Conservation (phyloP, 2,113 vertebrate genomes). For the Gallinago undulata region DNA sequence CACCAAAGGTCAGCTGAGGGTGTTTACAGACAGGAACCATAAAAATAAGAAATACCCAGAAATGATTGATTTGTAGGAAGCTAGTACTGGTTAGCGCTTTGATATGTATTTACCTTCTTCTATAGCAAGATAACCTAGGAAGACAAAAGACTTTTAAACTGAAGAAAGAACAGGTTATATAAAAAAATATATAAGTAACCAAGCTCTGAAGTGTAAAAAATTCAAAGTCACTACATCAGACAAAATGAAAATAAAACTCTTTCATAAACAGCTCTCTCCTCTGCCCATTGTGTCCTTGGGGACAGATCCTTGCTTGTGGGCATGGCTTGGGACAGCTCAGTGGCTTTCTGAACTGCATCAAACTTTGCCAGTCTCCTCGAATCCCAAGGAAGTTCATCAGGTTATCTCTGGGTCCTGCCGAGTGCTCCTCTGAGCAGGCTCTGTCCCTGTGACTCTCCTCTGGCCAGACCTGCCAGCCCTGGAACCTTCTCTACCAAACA, state of each 20-base stretch:
- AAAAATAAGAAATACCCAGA: background rate
- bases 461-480: background rate
- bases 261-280: background rate
- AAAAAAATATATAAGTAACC: background rate
- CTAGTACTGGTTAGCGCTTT: background rate
- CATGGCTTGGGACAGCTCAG: background rate
- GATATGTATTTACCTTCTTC: background rate
- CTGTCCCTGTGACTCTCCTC: background rate
- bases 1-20: background rate
- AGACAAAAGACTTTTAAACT: background rate
- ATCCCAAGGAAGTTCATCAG: background rate
- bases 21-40: background rate
- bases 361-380: background rate
- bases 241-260: background rate
- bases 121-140: background rate
- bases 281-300: background rate
- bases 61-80: background rate
- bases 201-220: background rate
- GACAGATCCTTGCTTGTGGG: background rate
- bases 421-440: background rate
- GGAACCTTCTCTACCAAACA: background rate
- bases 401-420: background rate
- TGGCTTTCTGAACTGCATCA: background rate
- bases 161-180: background rate
- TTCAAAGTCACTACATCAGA: background rate